These are phyloP conservation scores for Venustaconcha ellipsiformis DNA, from an alignment of 1,140 invertebrate genomes.

Conservation along the genomic window DNA sequence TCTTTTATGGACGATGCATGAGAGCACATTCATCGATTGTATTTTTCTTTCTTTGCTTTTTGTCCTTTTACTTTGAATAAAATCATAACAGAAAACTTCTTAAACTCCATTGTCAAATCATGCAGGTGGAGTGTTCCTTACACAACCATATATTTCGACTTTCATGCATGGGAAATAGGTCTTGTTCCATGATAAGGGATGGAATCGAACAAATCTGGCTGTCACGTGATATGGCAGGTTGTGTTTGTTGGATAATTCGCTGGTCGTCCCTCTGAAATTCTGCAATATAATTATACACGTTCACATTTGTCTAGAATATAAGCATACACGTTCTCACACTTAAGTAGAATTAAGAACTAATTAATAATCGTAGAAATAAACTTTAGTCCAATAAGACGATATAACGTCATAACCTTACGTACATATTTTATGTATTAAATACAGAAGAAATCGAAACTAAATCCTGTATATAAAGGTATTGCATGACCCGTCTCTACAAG, in stretches of 20 bases:
- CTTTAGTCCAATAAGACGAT: too few species aligned
- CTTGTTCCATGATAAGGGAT: slow-evolving; percentile 28
- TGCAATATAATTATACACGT: slow-evolving; percentile 4
- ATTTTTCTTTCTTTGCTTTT: too few species aligned
- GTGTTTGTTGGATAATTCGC: slow-evolving; percentile 1
- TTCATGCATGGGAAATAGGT: slow-evolving; percentile 33
- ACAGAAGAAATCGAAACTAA: too few species aligned
- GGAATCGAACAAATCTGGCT: slow-evolving; percentile 41
- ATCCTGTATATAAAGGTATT: too few species aligned
- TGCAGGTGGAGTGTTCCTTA: not conserved
- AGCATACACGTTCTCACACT: slow-evolving; percentile 14
- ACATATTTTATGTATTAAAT: too few species aligned
- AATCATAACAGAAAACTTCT: too few species aligned
- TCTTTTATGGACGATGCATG: too few species aligned
- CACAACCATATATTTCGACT: slow-evolving; percentile 39
- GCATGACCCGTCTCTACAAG: too few species aligned
- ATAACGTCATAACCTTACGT: too few species aligned
- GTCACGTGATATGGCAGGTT: slow-evolving; percentile 19
- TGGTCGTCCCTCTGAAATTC: slow-evolving; percentile 22
- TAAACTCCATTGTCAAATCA: not conserved
- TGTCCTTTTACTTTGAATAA: too few species aligned
- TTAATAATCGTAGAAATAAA: too few species aligned
- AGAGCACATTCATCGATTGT: too few species aligned
- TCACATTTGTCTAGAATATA: not conserved
- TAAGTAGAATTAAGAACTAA: not conserved